Evolutionary conservation across 2,888 invertebrate genomes (phyloP), one percentile per base, ranked within the genome.

Genomic region (Mayetiola destructor): DNA sequence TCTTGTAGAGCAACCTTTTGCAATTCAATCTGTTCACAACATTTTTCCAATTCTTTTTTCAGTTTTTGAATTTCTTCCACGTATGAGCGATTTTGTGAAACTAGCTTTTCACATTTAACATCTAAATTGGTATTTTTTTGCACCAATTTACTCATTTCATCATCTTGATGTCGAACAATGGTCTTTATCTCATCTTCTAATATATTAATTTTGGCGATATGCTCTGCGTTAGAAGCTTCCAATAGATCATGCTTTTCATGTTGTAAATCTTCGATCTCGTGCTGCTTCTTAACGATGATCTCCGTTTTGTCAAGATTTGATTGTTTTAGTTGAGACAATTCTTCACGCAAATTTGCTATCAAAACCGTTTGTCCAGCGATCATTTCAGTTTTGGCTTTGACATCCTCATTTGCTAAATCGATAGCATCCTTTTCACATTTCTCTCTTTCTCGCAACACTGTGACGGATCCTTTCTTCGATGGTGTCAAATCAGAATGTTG

Each of bases 341-440:
- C 75, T 60, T 77, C 76, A 27, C 68, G 68, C 58, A 76, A 66
- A 53, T 75, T 75, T 60, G 77, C 76, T 39, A 77, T 66, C 62
- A 77, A 76, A 55, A 72, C 73, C 1, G 69, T 65, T 58, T 77
- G 69, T 59, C 75, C 77, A 60, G 72, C 71, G 52, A 78, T 74
- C 35, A 69, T 70, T 56, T 71, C 69, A 60, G 75, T 76, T 68
- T 78, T 77, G 61, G 74, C 74, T 60, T 74, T 72, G 59, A 77
- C 76, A 66, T 78, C 78, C 20, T 76, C 74, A 58, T 71, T 66
- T 9, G 61, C 61, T 8, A 61, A 59, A 23, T 60, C 58, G 39
- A 72, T 63, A 0, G 72, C 71, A 61, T 72, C 72, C 32, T 57
- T 53, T n/a, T 57, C 53, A 14, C 67, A 68, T 66, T 77, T 77